A percentile compares a stretch with the other conserved stretches of the same genome.
Evolutionary conservation across 2,113 vertebrate genomes (phyloP).

Genomic region (Prietella phreatophila): DNA sequence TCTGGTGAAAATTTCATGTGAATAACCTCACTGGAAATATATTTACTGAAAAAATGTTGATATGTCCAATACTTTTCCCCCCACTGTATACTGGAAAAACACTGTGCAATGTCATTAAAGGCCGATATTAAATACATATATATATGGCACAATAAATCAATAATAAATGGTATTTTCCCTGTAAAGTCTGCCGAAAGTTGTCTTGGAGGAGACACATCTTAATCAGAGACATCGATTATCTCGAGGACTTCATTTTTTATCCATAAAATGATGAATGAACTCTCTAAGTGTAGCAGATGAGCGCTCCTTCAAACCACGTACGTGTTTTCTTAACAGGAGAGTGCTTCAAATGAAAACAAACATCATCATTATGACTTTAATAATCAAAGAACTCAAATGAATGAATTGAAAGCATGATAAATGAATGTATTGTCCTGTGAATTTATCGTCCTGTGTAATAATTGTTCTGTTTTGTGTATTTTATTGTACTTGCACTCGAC

Average conservation of each 20-base stretch:
- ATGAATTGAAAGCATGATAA: not conserved
- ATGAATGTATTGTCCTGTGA: no score
- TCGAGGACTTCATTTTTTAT: not conserved
- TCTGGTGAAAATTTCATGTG: no score
- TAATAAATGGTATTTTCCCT: not conserved
- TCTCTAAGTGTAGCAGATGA: no score
- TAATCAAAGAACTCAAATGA: not conserved
- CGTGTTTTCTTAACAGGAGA: not conserved
- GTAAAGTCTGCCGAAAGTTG: not conserved
- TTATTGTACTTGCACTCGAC: not conserved
- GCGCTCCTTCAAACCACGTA: no score
- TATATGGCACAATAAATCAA: not conserved
- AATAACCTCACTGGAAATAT: no score
- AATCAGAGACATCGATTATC: not conserved
- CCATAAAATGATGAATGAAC: no score
- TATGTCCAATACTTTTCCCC: no score
- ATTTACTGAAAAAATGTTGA: no score
- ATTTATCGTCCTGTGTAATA: no score
- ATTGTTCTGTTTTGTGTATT: no score
- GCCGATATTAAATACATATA: not conserved
- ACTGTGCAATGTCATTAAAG: not conserved
- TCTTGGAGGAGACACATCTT: not conserved
- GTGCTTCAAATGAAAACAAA: no score
- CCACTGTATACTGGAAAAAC: no score
- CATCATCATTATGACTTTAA: not conserved